Evolutionary conservation across 2,113 vertebrate genomes (phyloP).

Genomic region (Nymphicus hollandicus): DNA sequence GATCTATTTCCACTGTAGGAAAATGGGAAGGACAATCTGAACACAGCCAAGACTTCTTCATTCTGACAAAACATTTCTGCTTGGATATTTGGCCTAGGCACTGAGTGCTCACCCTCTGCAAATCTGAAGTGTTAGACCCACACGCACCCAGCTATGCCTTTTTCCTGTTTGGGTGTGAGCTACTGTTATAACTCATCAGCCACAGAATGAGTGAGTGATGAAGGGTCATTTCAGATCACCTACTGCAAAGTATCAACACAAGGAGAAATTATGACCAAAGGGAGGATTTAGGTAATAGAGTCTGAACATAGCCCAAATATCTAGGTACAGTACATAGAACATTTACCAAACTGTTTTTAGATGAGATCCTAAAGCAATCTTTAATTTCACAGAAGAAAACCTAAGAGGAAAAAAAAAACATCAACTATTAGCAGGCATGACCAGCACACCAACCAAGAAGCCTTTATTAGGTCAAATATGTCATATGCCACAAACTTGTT

Average conservation of each 20-base stretch:
- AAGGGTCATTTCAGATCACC: not conserved
- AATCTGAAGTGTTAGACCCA: not conserved
- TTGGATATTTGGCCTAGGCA: not conserved
- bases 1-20: not conserved
- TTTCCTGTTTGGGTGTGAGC: not conserved
- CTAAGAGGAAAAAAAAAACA: not conserved
- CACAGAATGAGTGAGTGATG: not conserved
- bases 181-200: not conserved
- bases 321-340: not conserved
- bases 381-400: not conserved
- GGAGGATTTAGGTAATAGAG: not conserved
- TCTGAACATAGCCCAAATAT: not conserved
- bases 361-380: not conserved
- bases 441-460: not conserved
- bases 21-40: not conserved
- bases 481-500: not conserved
- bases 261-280: not conserved
- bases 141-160: rapidly evolving
- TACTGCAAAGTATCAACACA: not conserved
- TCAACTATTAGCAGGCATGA: not conserved
- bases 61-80: not conserved
- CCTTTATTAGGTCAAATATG: not conserved
- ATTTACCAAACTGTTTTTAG: not conserved
- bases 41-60: not conserved
- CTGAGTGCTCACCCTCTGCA: not conserved